These are phyloP conservation scores for Columbina picui DNA, from an alignment of 2,113 vertebrate genomes.

Conservation along the genomic window DNA sequence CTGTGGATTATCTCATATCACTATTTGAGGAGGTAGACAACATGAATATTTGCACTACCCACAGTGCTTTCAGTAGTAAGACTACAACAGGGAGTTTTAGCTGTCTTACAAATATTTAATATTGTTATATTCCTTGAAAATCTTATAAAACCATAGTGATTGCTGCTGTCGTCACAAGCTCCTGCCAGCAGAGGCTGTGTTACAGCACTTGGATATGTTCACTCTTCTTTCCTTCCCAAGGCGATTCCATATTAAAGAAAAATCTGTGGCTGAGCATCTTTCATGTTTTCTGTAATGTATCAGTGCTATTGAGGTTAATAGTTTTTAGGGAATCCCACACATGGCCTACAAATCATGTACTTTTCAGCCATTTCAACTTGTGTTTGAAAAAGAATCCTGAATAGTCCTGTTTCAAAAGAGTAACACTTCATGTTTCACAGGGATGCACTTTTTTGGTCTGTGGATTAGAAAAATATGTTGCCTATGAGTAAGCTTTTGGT, in stretches of 20 bases:
- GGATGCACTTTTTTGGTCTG: background rate
- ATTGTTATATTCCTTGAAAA: background rate
- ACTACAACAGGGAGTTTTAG: background rate
- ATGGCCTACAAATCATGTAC: background rate
- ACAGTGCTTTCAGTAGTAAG: background rate
- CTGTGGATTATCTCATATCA: background rate
- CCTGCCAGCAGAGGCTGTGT: background rate
- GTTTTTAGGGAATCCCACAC: background rate
- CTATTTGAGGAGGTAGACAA: background rate
- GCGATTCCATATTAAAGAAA: background rate
- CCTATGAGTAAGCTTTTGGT: background rate
- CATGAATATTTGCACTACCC: background rate
- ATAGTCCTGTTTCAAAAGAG: background rate
- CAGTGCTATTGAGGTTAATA: background rate
- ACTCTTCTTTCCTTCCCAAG: background rate
- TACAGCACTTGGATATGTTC: background rate
- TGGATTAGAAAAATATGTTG: background rate
- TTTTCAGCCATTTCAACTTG: background rate
- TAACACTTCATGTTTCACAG: background rate
- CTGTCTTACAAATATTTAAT: background rate
- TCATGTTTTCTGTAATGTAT: background rate
- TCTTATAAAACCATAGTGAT: background rate
- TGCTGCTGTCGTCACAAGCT: background rate
- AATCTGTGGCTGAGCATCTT: background rate
- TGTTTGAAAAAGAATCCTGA: background rate